These are phyloP conservation scores for Drosophila orena DNA, from an alignment of 1,140 invertebrate species.

Conservation along the genomic window DNA sequence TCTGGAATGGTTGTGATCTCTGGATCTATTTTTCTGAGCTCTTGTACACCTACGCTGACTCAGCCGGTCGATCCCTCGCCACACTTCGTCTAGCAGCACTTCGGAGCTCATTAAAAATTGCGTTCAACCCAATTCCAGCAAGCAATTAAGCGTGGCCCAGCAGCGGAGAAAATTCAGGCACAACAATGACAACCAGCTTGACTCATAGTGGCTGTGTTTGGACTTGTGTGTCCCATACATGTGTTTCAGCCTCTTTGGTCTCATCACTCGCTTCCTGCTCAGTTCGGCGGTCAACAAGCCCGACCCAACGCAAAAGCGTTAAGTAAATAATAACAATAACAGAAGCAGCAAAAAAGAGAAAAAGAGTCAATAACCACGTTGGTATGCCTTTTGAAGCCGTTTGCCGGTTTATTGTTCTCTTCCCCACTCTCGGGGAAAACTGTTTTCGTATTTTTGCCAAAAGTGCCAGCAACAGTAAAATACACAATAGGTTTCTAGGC, in stretches of 20 bases:
- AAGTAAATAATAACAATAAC: slow-evolving; percentile 48
- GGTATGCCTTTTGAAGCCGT: slow-evolving; percentile 70
- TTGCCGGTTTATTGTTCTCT: slow-evolving; percentile 49
- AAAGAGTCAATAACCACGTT: slow-evolving; percentile 78
- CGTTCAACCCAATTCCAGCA: slow-evolving; percentile 67
- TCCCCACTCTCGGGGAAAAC: slow-evolving; percentile 48
- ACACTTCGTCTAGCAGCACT: slow-evolving; percentile 12
- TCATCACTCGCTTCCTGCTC: slow-evolving; percentile 32
- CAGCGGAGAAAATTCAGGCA: slow-evolving; percentile 28
- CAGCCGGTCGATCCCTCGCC: slow-evolving; percentile 2
- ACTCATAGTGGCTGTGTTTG: slow-evolving; percentile 55
- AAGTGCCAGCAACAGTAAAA: slow-evolving; percentile 16
- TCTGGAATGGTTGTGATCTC: not conserved
- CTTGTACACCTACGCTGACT: slow-evolving; percentile 23
- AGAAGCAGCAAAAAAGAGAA: slow-evolving; percentile 19
- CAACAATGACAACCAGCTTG: slow-evolving; percentile 51
- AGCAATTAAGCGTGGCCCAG: slow-evolving; percentile 69
- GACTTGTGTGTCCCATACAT: slow-evolving; percentile 1
- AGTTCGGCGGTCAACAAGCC: slow-evolving; percentile 38
- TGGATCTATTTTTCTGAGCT: slow-evolving; percentile 8
- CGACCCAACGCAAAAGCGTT: slow-evolving; percentile 49
- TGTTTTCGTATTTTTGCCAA: slow-evolving; percentile 59
- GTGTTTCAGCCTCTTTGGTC: slow-evolving; percentile 31
- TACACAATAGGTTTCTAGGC: slow-evolving; percentile 14
- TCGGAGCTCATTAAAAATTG: slow-evolving; percentile 69